Percentiles rank a stretch among this genome's conserved stretches.
phyloP scores from a whole-genome alignment of 35 echinoderm and acorn worm species.

The Lytechinus pictus region DNA sequence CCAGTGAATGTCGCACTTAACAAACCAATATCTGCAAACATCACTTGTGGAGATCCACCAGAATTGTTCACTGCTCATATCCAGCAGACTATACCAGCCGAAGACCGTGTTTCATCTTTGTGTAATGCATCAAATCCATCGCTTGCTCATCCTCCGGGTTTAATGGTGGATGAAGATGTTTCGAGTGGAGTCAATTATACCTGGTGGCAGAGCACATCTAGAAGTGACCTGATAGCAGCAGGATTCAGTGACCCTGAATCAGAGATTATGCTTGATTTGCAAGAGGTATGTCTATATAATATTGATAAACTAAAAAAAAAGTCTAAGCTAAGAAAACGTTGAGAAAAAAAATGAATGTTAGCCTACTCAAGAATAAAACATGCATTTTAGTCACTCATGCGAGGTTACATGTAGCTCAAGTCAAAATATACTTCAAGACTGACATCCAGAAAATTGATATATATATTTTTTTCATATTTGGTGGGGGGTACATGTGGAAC shows the following conservation, averaged over 20 bases:
- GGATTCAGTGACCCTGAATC: constrained; percentile 66
- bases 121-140: constrained; percentile 74
- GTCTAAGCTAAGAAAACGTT: too few relatives aligned
- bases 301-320: too few relatives aligned
- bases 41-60: constrained; percentile 58
- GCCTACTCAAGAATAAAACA: too few relatives aligned
- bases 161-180: constrained; percentile 76
- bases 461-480: too few relatives aligned
- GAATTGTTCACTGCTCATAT: constrained; percentile 50
- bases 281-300: constrained; percentile 67
- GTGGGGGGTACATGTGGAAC: too few relatives aligned
- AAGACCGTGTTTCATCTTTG: constrained; percentile 44
- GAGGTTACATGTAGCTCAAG: too few relatives aligned
- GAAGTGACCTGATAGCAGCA: constrained; percentile 49
- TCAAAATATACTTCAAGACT: too few relatives aligned
- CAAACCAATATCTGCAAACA: constrained; percentile 48
- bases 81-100: constrained; percentile 52
- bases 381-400: too few relatives aligned
- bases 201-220: constrained; percentile 98
- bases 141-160: constrained; percentile 76
- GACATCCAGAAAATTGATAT: too few relatives aligned
- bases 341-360: too few relatives aligned
- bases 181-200: constrained; percentile 78
- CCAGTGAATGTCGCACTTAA: constrained; percentile 64
- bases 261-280: constrained; percentile 75